Evolutionary conservation across 2,888 invertebrate species (phyloP), one percentile per base, ranked within the genome.

Genomic region (Callyntrura sp.): DNA sequence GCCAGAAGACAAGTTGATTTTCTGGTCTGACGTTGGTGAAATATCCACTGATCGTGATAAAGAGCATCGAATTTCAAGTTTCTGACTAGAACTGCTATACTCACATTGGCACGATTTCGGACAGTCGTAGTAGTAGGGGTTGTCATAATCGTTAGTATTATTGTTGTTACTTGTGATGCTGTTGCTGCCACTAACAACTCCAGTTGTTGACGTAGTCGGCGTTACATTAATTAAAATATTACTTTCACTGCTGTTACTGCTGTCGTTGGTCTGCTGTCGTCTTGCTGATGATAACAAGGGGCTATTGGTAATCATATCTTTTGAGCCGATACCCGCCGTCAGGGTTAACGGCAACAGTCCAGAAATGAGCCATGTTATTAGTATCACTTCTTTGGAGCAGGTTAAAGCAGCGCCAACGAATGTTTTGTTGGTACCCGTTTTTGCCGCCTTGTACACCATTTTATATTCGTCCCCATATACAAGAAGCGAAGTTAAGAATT

Each of bases 81-180:
- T 82, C 17, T 86, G 91, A 90, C 89, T 89, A 87, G 87, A 86
- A 78, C 82, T 85, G 48, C 78, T 78, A 48, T 91, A 91, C 51
- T 91, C 89, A 76, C 91, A 91, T 86, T 91, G 82, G 84, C 91
- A 91, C 68, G 83, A 70, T 48, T 70, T 57, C 57, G 82, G 86
- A 90, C 91, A 91, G 73, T 57, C 43, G 82, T 90, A 90, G 45
- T 48, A 45, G 70, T 20, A 14, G 73, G 43, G 17, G 57, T 57
- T 70, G 45, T n/a, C n/a, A n/a, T n/a, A 25, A 60, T 68, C 14
- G 65, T 43, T 83, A 17, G 20, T 20, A 23, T 11, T 81, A 25
- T 35, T 23, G 65, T 20, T 51, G 9, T 45, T 14, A 70, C 57
- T 62, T 9, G 14, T 70, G 12, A 1, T 57, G 55, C 76, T 28